These are phyloP conservation scores for Heliocidaris tuberculata DNA, from an alignment of 35 echinoderm and acorn worm genomes.

Conservation along the genomic window DNA sequence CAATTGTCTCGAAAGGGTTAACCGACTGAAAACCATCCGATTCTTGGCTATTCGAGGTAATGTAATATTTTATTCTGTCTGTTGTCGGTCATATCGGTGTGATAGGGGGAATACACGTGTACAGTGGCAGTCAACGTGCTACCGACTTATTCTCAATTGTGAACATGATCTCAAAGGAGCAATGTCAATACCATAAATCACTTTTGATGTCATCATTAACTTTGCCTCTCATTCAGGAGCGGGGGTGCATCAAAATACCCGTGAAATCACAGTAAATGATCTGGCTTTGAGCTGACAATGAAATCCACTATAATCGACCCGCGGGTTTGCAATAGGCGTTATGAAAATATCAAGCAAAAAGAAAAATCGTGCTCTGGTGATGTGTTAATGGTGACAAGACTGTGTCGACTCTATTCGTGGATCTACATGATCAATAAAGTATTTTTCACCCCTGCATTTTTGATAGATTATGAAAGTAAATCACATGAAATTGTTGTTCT, in stretches of 20 bases:
- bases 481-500: neutral
- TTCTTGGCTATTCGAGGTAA: too few species aligned
- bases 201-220: slow-evolving; percentile 1
- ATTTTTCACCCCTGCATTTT: neutral
- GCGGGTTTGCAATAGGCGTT: neutral
- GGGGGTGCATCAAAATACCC: neutral
- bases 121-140: neutral
- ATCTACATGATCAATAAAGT: too few species aligned
- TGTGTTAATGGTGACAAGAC: too few species aligned
- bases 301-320: neutral
- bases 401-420: neutral
- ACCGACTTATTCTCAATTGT: neutral
- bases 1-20: too few species aligned
- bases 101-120: too few species aligned
- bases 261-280: neutral
- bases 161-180: slow-evolving; percentile 1
- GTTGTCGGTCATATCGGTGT: too few species aligned
- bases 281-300: neutral
- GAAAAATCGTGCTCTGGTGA: too few species aligned
- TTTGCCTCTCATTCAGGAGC: neutral
- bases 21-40: too few species aligned
- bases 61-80: too few species aligned
- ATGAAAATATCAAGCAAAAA: neutral
- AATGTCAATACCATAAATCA: slow-evolving; percentile 37
- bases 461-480: neutral